These are phyloP conservation scores for Eupithecia abbreviata DNA, from an alignment of 2,888 invertebrate genomes.

Conservation along the genomic window DNA sequence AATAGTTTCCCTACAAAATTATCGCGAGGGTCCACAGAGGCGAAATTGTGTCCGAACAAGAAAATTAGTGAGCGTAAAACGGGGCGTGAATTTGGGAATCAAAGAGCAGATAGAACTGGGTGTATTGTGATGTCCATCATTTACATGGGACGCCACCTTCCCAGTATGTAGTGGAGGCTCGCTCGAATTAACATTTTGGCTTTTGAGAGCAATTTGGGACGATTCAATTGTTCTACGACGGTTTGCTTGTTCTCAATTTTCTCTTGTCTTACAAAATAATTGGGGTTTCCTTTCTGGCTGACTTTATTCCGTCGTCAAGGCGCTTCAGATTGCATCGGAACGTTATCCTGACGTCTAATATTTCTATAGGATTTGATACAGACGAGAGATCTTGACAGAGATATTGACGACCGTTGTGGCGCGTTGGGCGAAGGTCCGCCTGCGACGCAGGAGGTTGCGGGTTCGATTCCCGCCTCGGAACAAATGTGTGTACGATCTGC, in stretches of 20 bases:
- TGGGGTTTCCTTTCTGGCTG: not conserved
- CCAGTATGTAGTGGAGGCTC: constrained; percentile 58
- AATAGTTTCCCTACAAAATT: constrained; percentile 82
- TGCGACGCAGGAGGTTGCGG: no score
- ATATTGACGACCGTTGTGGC: no score
- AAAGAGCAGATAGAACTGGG: constrained; percentile 72
- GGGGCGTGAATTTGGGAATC: constrained; percentile 82
- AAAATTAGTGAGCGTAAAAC: constrained; percentile 84
- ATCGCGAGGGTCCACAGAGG: constrained; percentile 75
- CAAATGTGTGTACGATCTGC: no score
- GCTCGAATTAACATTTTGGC: constrained; percentile 60
- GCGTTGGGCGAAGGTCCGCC: no score
- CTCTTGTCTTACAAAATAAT: constrained; percentile 1
- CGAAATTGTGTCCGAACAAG: constrained; percentile 83
- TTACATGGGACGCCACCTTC: constrained; percentile 76
- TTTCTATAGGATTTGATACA: no score
- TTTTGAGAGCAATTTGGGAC: constrained; percentile 50
- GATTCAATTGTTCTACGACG: constrained; percentile 29
- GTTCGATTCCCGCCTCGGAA: no score
- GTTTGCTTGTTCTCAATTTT: constrained; percentile 3
- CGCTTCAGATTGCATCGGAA: no score
- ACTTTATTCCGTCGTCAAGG: not conserved
- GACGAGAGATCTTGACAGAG: no score
- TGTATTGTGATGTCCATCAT: constrained; percentile 77
- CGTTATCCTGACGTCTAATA: no score